A percentile compares a stretch with the other conserved stretches of the same genome.
These are phyloP conservation scores for Orthonevra nobilis DNA, from an alignment of 2,888 invertebrate species.

Conservation along the genomic window DNA sequence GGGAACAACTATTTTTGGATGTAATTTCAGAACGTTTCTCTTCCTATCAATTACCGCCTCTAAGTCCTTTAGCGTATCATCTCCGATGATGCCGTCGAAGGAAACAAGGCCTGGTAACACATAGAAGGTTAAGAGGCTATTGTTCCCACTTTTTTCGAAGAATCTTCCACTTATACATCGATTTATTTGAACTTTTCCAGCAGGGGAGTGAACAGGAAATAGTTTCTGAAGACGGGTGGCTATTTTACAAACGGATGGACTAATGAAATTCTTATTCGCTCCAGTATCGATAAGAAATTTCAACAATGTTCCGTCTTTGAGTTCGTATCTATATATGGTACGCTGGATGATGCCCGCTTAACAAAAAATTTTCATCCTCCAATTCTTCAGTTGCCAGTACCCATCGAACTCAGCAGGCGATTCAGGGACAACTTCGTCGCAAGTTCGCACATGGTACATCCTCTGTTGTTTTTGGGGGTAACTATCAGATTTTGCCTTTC, in stretches of 20 bases:
- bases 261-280: slow-evolving; percentile 8
- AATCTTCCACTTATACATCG: no score
- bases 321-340: slow-evolving; percentile 45
- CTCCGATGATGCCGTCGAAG: slow-evolving; percentile 66
- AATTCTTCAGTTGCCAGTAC: no score
- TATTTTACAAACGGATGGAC: not conserved
- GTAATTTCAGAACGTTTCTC: slow-evolving; percentile 19
- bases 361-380: slow-evolving; percentile 35
- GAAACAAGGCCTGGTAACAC: slow-evolving; percentile 34
- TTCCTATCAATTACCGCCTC: slow-evolving; percentile 59
- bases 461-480: slow-evolving; percentile 12
- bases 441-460: not conserved
- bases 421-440: not conserved
- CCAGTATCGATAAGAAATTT: no score
- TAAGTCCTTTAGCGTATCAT: slow-evolving; percentile 57
- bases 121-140: no score
- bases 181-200: slow-evolving; percentile 36
- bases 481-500: not conserved
- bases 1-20: no score
- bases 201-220: slow-evolving; percentile 47
- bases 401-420: not conserved
- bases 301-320: no score
- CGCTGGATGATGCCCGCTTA: slow-evolving; percentile 18
- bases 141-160: no score
- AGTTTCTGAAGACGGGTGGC: not conserved